Evolutionary conservation across 2,888 invertebrate species (phyloP), one percentile per base, ranked within the genome.

Genomic region (Stenichneumon culpator): DNA sequence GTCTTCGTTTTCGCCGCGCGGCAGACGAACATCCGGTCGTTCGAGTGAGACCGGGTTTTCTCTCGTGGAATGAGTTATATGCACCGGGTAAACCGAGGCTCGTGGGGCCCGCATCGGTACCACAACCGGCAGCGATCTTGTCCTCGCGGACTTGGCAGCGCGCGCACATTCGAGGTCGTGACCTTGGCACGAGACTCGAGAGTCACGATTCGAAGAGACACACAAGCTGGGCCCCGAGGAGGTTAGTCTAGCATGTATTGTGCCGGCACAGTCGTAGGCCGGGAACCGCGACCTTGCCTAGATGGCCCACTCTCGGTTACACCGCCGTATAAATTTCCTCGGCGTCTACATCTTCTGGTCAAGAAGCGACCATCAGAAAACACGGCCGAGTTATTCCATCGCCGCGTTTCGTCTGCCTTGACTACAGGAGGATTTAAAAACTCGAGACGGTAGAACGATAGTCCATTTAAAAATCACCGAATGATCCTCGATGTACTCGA

Each of bases 1-100:
- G 79, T 84, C 82, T 84, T 84, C 74, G 84, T 82, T 82, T 84
- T 82, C 79, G 79, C 65, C 47, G 47, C 69, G 82, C 65, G 69
- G 69, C 69, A 69, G 69, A 79, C 60, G 32, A 50, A 84, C 82
- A 84, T 84, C 84, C 84, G 84, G 82, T 73, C 84, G 68, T 50
- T 25, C 57, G 70, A 70, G 54, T 50, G 47, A 72, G 47, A 67
- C 70, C 79, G 32, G 57, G 70, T 84, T 77, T 57, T 67, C 60
- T 60, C 25, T 60, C 25, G 69, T 16, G 74, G 25, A 57, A 57
- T 82, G 84, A 82, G 69, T 82, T 74, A 75, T 70, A 65, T 54
- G 50, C 68, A 16, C 67, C 36, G 63, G 60, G 32, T 32, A 28
- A 47, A 57, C 50, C 39, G 39, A 47, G 39, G 57, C 60, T 52